These are phyloP conservation scores for Gavia stellata DNA, from an alignment of 2,113 vertebrate genomes.

Conservation along the genomic window DNA sequence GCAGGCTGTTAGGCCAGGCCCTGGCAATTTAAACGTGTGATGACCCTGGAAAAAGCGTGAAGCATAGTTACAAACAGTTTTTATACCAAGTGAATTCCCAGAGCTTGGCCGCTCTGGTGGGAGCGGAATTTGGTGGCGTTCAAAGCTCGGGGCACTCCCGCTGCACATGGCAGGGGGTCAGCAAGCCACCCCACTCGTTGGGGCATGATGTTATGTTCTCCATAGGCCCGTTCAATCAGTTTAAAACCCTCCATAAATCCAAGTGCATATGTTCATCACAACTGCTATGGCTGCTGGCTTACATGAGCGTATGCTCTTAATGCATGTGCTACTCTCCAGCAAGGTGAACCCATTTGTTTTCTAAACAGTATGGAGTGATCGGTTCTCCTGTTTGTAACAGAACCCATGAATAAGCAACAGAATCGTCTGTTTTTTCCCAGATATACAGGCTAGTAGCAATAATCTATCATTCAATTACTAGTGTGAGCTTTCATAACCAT, in stretches of 20 bases:
- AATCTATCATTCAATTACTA: background rate
- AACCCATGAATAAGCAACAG: background rate
- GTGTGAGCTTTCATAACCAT: background rate
- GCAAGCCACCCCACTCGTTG: rapidly evolving
- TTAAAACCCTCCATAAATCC: background rate
- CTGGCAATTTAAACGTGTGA: background rate
- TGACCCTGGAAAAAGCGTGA: background rate
- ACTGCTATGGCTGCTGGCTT: background rate
- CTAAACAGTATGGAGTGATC: background rate
- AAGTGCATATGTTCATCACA: rapidly evolving
- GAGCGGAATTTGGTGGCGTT: background rate
- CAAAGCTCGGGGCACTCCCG: too few relatives aligned
- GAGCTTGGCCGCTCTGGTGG: background rate
- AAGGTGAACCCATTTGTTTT: background rate
- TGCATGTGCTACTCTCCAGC: background rate
- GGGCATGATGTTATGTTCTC: background rate
- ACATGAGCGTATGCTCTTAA: background rate
- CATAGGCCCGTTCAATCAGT: background rate
- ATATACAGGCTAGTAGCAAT: background rate
- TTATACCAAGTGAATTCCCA: background rate
- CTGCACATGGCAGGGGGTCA: background rate
- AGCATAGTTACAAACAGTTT: background rate
- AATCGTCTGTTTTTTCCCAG: background rate
- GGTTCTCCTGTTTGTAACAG: background rate
- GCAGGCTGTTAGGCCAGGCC: background rate